These are phyloP conservation scores for Cataglyphis cursor DNA, from an alignment of 2,888 invertebrate species.

Conservation along the genomic window DNA sequence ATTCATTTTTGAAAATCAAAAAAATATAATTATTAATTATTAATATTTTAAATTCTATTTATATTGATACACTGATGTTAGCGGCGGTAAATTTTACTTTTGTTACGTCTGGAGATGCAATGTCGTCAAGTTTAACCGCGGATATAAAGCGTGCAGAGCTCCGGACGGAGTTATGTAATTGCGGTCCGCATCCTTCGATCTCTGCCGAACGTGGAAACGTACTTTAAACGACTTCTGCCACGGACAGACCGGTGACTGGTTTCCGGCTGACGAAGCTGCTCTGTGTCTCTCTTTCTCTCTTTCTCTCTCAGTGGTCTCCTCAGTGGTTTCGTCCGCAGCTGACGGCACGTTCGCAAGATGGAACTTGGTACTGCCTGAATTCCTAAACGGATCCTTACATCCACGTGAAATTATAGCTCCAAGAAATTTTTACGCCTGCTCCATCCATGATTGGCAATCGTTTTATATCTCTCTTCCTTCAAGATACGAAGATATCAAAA, in stretches of 20 bases:
- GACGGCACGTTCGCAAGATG: constrained; percentile 53
- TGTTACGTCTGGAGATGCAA: not conserved
- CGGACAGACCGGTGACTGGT: constrained; percentile 71
- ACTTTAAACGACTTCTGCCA: constrained; percentile 72
- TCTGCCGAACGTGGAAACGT: constrained; percentile 57
- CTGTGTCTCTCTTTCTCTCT: constrained; percentile 26
- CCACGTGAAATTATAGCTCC: constrained; percentile 6
- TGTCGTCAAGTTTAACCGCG: not conserved
- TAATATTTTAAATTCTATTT: too few relatives aligned
- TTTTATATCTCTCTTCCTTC: not conserved
- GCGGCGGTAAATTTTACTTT: constrained; percentile 31
- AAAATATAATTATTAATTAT: too few relatives aligned
- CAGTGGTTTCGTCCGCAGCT: constrained; percentile 49
- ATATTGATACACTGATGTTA: not conserved
- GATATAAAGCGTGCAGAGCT: constrained; percentile 21
- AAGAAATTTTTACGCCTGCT: not conserved
- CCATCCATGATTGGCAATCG: not conserved
- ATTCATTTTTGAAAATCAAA: too few relatives aligned
- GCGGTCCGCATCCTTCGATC: constrained; percentile 39
- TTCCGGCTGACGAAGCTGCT: constrained; percentile 70
- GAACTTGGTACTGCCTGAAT: constrained; percentile 65
- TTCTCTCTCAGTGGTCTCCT: constrained; percentile 12
- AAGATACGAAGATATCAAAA: not conserved
- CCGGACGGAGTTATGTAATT: constrained; percentile 36
- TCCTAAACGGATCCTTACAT: constrained; percentile 26